Percentiles rank a stretch among this genome's conserved stretches.
Conservation (phyloP, 2,113 vertebrate species). For the Elachura formosa region DNA sequence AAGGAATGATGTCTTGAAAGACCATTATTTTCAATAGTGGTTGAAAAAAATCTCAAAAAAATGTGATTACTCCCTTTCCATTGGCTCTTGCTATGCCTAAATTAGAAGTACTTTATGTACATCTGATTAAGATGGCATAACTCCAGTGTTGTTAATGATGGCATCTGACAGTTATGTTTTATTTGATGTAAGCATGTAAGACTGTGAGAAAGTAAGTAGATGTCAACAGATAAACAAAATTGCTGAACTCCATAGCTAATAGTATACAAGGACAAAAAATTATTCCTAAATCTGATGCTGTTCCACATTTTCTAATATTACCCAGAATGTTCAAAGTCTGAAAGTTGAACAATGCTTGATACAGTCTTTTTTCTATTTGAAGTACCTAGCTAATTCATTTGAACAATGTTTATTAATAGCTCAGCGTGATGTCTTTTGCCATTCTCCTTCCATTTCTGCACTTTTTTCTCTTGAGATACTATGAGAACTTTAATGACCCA, state of each 20-base stretch:
- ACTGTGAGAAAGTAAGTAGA: not conserved
- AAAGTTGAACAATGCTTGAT: not conserved
- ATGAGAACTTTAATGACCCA: constrained; percentile 11
- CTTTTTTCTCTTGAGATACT: constrained; percentile 12
- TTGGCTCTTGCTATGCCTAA: not conserved
- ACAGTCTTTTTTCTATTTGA: not conserved
- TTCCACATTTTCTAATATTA: not conserved
- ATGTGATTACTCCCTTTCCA: not conserved
- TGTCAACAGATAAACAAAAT: not conserved
- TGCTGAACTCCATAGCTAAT: not conserved
- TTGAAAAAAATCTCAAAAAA: not conserved
- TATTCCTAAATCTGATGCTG: fast-evolving
- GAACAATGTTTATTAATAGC: not conserved
- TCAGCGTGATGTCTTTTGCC: not conserved
- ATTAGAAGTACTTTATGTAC: not conserved
- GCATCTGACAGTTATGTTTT: not conserved
- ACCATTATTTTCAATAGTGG: not conserved
- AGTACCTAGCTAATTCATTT: not conserved
- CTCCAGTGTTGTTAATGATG: not conserved
- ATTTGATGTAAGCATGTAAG: not conserved
- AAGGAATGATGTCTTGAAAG: not conserved
- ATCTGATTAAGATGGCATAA: not conserved
- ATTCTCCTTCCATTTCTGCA: constrained; percentile 11
- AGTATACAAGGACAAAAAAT: not conserved
- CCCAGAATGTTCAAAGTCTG: not conserved